A percentile compares a stretch with the other conserved stretches of the same genome.
Evolutionary conservation across 1,140 invertebrate species (phyloP).

Genomic region (Leptopilina boulardi): DNA sequence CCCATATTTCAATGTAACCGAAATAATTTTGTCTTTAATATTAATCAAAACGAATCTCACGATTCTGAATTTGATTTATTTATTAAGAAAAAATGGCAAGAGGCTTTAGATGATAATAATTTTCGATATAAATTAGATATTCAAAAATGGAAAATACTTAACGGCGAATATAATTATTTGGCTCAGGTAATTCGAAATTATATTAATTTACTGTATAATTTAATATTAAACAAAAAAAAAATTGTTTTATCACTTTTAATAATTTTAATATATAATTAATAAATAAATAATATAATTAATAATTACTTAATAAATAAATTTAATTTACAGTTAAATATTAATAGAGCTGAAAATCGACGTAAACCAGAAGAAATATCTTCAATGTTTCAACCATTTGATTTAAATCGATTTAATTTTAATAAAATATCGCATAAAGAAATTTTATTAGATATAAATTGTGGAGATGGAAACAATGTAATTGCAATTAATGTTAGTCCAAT

Average conservation of each 20-base stretch:
- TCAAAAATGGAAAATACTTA: slow-evolving; percentile 62
- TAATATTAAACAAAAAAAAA: slow-evolving; percentile 34
- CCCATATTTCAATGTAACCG: slow-evolving; percentile 22
- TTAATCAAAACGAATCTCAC: slow-evolving; percentile 43
- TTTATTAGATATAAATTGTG: slow-evolving; percentile 72
- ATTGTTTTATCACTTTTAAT: slow-evolving; percentile 36
- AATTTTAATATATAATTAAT: background rate
- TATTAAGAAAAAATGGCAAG: slow-evolving; percentile 63
- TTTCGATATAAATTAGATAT: slow-evolving; percentile 69
- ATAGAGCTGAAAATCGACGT: slow-evolving; percentile 79
- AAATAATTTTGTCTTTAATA: slow-evolving; percentile 46
- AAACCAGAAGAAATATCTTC: slow-evolving; percentile 78
- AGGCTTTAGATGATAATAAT: slow-evolving; percentile 55
- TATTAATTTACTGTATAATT: slow-evolving; percentile 22
- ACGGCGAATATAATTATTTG: slow-evolving; percentile 71
- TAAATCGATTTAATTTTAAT: slow-evolving; percentile 82
- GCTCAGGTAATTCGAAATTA: slow-evolving; percentile 64
- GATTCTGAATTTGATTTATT: slow-evolving; percentile 63
- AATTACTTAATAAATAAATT: background rate
- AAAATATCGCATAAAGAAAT: slow-evolving; percentile 79
- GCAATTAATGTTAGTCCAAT: slow-evolving; percentile 85
- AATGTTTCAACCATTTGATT: slow-evolving; percentile 79
- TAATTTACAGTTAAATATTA: slow-evolving; percentile 80
- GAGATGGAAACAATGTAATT: slow-evolving; percentile 68
- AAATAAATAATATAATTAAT: slow-evolving; percentile 30